These are phyloP conservation scores for Heteromyza rotundicornis DNA, from an alignment of 2,888 invertebrate genomes.

Conservation along the genomic window DNA sequence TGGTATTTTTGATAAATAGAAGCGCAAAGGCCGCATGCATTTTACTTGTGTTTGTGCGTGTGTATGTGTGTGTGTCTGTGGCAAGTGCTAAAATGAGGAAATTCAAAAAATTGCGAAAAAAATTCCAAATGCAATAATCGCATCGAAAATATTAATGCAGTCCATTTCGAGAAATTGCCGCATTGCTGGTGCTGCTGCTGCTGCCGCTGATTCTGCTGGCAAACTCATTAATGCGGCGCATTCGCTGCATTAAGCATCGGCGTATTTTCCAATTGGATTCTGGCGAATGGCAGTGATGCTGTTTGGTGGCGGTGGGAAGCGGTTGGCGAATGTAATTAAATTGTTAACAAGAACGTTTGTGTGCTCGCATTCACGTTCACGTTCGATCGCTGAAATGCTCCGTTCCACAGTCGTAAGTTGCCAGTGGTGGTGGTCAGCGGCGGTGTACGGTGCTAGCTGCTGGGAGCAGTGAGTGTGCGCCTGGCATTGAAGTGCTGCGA, in stretches of 20 bases:
- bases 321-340: neutral
- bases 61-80: slow-evolving; percentile 3
- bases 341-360: neutral
- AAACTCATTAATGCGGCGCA: neutral
- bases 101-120: too few species aligned
- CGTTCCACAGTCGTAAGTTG: too few species aligned
- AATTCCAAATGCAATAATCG: neutral
- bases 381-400: too few species aligned
- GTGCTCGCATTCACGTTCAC: too few species aligned
- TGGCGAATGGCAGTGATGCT: neutral
- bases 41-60: neutral
- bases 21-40: neutral
- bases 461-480: neutral
- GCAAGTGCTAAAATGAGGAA: neutral
- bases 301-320: neutral
- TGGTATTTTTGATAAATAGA: neutral
- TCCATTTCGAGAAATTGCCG: neutral
- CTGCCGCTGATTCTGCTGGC: too few species aligned
- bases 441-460: too few species aligned
- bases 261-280: neutral
- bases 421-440: too few species aligned
- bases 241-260: neutral
- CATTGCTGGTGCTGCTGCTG: too few species aligned
- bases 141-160: neutral
- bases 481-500: neutral